A percentile compares a stretch with the other conserved stretches of the same genome.
Evolutionary conservation across 2,888 invertebrate species (phyloP).

Genomic region (Caenorhabditis sp.): DNA sequence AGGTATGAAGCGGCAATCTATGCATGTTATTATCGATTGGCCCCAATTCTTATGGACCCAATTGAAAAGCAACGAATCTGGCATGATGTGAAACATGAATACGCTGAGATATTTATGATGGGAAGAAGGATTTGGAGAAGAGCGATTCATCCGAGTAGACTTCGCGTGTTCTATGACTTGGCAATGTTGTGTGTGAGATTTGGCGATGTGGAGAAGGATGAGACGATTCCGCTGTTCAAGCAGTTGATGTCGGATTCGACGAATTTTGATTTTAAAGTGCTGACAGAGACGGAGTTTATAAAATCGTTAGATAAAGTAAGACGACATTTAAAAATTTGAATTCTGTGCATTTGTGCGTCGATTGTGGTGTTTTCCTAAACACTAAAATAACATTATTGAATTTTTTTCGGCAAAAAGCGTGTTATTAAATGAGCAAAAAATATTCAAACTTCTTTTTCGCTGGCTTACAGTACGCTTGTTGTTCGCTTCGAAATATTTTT

Average conservation of each 20-base stretch:
- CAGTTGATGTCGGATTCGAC: constrained; percentile 49
- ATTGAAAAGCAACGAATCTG: constrained; percentile 50
- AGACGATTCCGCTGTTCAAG: constrained; percentile 44
- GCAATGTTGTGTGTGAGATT: constrained; percentile 59
- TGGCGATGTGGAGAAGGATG: constrained; percentile 49
- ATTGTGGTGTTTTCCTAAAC: background rate
- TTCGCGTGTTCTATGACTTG: constrained; percentile 58
- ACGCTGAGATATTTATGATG: constrained; percentile 61
- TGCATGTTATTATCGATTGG: constrained; percentile 61
- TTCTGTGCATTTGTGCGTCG: no score
- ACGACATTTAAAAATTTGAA: no score
- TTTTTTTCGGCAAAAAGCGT: background rate
- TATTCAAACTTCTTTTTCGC: no score
- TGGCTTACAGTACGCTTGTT: no score
- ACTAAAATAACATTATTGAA: constrained; percentile 2
- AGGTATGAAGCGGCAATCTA: constrained; percentile 61
- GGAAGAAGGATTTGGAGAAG: constrained; percentile 57
- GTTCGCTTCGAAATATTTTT: no score
- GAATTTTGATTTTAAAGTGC: constrained; percentile 57
- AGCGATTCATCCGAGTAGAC: constrained; percentile 54
- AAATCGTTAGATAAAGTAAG: constrained; percentile 57
- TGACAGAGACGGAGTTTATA: constrained; percentile 54
- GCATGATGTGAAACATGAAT: constrained; percentile 57
- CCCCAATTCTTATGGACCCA: constrained; percentile 46
- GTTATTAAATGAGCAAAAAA: background rate